phyloP scores from a whole-genome alignment of 2,888 invertebrate genomes.

The Hypena proboscidalis region DNA sequence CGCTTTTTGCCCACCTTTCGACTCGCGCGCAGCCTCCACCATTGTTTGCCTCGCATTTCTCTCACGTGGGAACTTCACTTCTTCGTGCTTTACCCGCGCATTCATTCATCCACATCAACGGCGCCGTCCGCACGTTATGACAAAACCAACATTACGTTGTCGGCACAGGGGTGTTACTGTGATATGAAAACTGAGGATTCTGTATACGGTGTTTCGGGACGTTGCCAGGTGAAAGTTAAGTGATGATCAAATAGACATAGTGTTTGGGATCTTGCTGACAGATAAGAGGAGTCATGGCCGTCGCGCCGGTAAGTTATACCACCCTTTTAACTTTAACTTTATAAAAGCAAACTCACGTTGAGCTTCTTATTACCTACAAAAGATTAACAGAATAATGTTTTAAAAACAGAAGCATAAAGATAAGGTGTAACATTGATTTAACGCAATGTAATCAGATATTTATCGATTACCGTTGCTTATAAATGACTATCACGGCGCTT shows the following conservation, averaged over 20 bases:
- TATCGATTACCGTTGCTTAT: conserved; percentile 3
- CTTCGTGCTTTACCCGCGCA: conserved; percentile 71
- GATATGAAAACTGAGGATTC: conserved; percentile 65
- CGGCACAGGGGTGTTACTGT: conserved; percentile 44
- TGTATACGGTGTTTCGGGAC: conserved; percentile 55
- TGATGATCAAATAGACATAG: conserved; percentile 74
- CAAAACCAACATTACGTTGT: conserved; percentile 51
- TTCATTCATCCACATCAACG: conserved; percentile 61
- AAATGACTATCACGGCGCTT: conserved; percentile 3
- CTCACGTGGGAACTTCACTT: conserved; percentile 78
- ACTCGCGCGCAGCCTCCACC: conserved; percentile 79
- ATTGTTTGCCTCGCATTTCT: conserved; percentile 78
- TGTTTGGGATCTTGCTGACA: conserved; percentile 63
- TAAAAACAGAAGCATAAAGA: too few relatives aligned
- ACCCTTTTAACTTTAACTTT: conserved; percentile 18
- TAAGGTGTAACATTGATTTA: too few relatives aligned
- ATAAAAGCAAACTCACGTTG: conserved; percentile 9
- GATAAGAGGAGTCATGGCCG: conserved; percentile 72
- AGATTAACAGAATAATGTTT: background rate
- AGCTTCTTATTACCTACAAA: conserved; percentile 5
- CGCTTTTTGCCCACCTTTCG: conserved; percentile 84
- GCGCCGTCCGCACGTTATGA: conserved; percentile 65
- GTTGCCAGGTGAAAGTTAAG: conserved; percentile 69
- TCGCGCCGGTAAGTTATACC: conserved; percentile 65
- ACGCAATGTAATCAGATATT: background rate